Base-by-base conservation (phyloP, 2,797 vertebrate genomes). In the Distichodus sexfasciatus region DNA sequence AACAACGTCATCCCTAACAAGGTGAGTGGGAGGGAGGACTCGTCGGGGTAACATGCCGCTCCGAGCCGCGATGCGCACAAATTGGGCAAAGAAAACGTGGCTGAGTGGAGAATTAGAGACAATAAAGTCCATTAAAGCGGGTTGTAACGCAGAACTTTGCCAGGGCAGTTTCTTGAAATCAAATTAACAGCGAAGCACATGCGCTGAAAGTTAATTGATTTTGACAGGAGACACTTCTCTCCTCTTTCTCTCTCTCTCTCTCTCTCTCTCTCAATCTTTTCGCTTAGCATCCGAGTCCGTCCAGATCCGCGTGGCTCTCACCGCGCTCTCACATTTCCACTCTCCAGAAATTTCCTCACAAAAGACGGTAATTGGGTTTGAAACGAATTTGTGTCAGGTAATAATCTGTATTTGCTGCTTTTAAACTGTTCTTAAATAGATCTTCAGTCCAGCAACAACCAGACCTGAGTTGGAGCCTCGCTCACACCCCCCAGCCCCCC, bases 191-290 rank as follows among this genome's bases (percentile, higher is more conserved):
- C 35, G 57, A 66, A 70, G 63, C 48, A 31, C 64, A 84, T 81
- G 75, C 80, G 80, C 80, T 83, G 55, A 83, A 86, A 90, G 82
- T 85, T 87, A 83, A 85, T 81, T 86, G 88, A 63, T 76, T 92
- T 83, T 85, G 84, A 74, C 80, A 82, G 76, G 77, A 80, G 76
- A 80, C 83, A 72, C 77, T 64, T 81, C 54, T 72, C 62, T 65
- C 51, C 66, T 66, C 43, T 29, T 58, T 73, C 70, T 51, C 73
- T 76, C 76, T 51, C 65, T 80, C 76, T 51, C 65, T 80, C 66
- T 66, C 43, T 29, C 62, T 73, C 70, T 51, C 73, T 76, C 76
- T 51, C 65, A n/a, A n/a, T n/a, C n/a, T n/a, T n/a, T n/a, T 80
- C 73, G 68, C 64, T 71, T 74, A 69, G 69, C 47, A 17, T 41